A percentile compares a stretch with the other conserved stretches of the same genome.
Evolutionary conservation across 2,113 vertebrate genomes (phyloP).

Genomic region (Pomatostomus ruficeps): DNA sequence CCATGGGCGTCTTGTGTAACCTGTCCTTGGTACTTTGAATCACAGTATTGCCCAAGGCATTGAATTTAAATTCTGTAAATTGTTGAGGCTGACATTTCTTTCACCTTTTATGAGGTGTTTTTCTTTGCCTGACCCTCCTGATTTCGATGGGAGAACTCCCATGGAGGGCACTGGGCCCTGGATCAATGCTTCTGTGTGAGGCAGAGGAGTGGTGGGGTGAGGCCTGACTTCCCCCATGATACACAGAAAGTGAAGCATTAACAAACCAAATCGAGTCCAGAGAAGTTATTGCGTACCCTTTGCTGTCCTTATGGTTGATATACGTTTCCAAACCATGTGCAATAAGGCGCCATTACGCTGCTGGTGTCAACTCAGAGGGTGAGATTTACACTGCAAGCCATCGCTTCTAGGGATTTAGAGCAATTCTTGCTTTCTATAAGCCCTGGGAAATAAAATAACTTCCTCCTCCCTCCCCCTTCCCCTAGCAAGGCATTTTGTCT

Average conservation of each 20-base stretch:
- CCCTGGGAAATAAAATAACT: slow-evolving; percentile 29
- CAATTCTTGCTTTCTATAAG: slow-evolving; percentile 53
- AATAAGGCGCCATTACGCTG: neutral
- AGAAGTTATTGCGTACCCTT: slow-evolving; percentile 45
- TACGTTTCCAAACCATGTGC: slow-evolving; percentile 10
- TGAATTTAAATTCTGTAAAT: neutral
- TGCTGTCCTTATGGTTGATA: slow-evolving; percentile 40
- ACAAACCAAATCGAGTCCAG: slow-evolving; percentile 29
- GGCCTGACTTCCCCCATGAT: neutral
- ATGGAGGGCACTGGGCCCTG: neutral
- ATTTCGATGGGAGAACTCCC: neutral
- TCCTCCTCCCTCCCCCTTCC: slow-evolving; percentile 24
- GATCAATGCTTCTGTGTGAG: rapidly evolving
- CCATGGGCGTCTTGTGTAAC: neutral
- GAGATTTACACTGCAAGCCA: slow-evolving; percentile 57
- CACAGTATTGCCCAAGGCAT: neutral
- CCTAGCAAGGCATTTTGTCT: neutral
- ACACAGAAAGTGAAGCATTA: neutral
- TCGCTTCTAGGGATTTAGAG: slow-evolving; percentile 49
- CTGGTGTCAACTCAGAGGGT: slow-evolving; percentile 23
- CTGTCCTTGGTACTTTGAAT: neutral
- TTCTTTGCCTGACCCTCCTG: neutral
- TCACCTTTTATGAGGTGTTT: neutral
- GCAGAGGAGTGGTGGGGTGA: neutral
- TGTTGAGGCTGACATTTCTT: neutral